Evolutionary conservation across 35 echinoderm and acorn worm genomes (phyloP).

Genomic region (Apostichopus parvimensis): DNA sequence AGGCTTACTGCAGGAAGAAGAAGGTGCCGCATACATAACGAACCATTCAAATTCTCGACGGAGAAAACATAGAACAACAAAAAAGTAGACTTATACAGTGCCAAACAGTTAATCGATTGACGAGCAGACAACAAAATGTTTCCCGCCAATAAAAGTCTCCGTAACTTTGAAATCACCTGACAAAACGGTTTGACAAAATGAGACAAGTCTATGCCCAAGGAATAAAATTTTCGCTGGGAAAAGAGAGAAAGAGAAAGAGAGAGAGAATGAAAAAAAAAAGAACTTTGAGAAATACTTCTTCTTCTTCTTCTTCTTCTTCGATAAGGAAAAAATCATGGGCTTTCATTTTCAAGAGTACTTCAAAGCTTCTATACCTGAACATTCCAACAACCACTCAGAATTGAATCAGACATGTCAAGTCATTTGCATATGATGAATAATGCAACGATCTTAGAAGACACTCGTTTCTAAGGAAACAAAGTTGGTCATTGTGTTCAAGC

Average conservation of each 20-base stretch:
- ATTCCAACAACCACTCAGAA: not conserved
- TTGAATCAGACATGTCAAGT: not conserved
- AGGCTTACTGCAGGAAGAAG: not conserved
- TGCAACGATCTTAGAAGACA: not conserved
- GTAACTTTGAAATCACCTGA: not conserved
- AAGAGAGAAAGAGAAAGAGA: not conserved
- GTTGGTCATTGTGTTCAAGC: not conserved
- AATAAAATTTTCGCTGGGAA: not conserved
- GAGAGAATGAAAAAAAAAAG: not conserved
- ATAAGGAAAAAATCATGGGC: too few relatives aligned
- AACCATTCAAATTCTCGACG: too few relatives aligned
- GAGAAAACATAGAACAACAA: too few relatives aligned
- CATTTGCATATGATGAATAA: not conserved
- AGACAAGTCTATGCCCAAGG: not conserved
- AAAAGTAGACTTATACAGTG: not conserved
- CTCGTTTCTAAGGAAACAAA: not conserved
- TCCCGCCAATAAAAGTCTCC: not conserved
- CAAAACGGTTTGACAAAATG: not conserved
- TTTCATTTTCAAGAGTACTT: constrained; percentile 1
- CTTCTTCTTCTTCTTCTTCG: too few relatives aligned
- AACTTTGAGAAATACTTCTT: not conserved
- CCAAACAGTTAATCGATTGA: not conserved
- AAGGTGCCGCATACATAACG: too few relatives aligned
- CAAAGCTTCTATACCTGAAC: not conserved
- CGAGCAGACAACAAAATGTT: not conserved